Percentiles rank a stretch among this genome's conserved stretches.
These are phyloP conservation scores for Phorcus lineatus DNA, from an alignment of 2,888 invertebrate genomes.

Conservation along the genomic window DNA sequence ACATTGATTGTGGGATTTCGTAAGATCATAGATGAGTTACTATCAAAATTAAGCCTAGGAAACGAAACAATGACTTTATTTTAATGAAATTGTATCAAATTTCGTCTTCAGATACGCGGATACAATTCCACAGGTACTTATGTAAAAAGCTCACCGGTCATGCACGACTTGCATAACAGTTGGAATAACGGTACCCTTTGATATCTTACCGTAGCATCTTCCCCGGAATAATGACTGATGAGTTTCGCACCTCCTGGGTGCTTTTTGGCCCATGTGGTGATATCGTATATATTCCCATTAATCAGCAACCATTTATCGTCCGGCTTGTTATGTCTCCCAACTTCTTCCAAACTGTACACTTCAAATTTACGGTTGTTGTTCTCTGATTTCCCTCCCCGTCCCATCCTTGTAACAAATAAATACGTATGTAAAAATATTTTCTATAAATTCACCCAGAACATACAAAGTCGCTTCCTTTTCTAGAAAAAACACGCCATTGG, in stretches of 20 bases:
- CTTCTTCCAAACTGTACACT: slow-evolving; percentile 56
- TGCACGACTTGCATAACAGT: slow-evolving; percentile 3
- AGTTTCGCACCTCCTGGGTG: slow-evolving; percentile 70
- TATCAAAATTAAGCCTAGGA: too few relatives aligned
- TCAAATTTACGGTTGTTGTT: neutral
- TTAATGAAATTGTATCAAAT: too few relatives aligned
- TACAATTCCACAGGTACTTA: too few relatives aligned
- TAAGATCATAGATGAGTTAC: too few relatives aligned
- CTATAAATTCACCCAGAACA: too few relatives aligned
- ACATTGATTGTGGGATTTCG: too few relatives aligned
- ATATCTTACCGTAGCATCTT: slow-evolving; percentile 68
- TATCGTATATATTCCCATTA: slow-evolving; percentile 63
- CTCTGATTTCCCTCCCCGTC: slow-evolving; percentile 9
- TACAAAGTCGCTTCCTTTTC: too few relatives aligned
- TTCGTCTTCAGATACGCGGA: neutral
- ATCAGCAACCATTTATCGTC: slow-evolving; percentile 69
- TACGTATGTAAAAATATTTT: too few relatives aligned
- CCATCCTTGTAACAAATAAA: neutral
- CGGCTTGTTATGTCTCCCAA: slow-evolving; percentile 53
- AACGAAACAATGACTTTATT: too few relatives aligned
- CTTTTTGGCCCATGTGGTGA: slow-evolving; percentile 59
- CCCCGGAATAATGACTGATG: slow-evolving; percentile 69
- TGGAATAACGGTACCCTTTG: slow-evolving; percentile 39
- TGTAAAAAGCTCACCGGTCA: too few relatives aligned
- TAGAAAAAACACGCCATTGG: too few relatives aligned